A percentile compares a stretch with the other conserved stretches of the same genome.
Evolutionary conservation across 2,113 vertebrate genomes (phyloP).

Genomic region (Campylomormyrus tamandua): DNA sequence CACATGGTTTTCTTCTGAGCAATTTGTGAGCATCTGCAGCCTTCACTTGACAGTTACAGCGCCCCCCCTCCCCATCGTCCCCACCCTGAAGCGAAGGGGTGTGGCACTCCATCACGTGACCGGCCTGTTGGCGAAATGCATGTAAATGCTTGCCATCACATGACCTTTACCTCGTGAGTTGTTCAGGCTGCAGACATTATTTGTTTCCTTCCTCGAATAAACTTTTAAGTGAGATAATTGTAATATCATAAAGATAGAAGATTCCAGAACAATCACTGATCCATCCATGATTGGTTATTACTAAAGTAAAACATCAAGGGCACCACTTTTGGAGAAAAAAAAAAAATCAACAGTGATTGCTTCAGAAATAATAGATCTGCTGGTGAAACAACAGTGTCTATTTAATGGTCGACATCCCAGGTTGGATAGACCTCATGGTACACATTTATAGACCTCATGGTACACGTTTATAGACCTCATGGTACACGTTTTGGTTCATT

Average conservation of each 20-base stretch:
- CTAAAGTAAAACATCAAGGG: neutral
- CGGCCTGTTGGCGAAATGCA: neutral
- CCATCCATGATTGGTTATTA: neutral
- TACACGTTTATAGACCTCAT: too few relatives aligned
- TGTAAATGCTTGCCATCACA: neutral
- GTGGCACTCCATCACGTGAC: neutral
- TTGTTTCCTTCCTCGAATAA: neutral
- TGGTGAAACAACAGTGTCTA: neutral
- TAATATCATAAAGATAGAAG: neutral
- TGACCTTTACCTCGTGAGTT: neutral
- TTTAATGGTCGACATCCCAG: neutral
- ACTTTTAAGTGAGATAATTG: neutral
- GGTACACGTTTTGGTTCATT: neutral
- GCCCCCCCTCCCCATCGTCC: neutral
- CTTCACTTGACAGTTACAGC: neutral
- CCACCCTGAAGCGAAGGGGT: neutral
- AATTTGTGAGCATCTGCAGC: neutral
- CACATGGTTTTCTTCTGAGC: neutral
- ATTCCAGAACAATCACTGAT: neutral
- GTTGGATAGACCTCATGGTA: neutral
- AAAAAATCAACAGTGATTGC: neutral
- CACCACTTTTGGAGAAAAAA: neutral
- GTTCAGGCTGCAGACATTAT: neutral
- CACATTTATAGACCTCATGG: too few relatives aligned
- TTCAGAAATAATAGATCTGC: neutral